Percentiles rank a stretch among this genome's conserved stretches.
Conservation (phyloP, 2,113 vertebrate genomes). For the Tympanuchus pallidicinctus region DNA sequence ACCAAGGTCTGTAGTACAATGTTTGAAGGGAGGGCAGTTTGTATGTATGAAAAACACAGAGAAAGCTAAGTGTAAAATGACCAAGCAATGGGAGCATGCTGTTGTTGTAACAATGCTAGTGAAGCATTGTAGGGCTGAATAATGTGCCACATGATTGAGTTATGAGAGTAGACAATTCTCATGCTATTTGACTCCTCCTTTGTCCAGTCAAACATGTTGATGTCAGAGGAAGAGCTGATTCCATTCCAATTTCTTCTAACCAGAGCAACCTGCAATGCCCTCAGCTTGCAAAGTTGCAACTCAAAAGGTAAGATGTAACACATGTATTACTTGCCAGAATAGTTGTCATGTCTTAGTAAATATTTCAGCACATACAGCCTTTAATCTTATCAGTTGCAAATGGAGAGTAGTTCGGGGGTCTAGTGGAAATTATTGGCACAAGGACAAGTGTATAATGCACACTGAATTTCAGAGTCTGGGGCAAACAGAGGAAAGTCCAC, state of each 20-base stretch:
- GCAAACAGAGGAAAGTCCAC: neutral
- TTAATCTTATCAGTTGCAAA: neutral
- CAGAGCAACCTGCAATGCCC: neutral
- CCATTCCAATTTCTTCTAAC: neutral
- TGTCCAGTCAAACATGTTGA: neutral
- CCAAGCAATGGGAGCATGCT: neutral
- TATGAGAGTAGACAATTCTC: neutral
- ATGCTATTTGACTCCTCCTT: neutral
- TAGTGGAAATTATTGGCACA: neutral
- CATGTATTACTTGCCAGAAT: neutral
- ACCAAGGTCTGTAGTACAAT: neutral
- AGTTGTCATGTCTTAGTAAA: neutral
- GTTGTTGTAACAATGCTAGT: neutral
- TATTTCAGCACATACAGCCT: neutral
- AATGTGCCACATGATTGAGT: neutral
- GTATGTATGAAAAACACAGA: neutral
- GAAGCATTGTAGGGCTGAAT: neutral
- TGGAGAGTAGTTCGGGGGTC: neutral
- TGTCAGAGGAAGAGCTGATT: neutral
- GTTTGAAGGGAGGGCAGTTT: neutral
- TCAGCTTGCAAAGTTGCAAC: neutral
- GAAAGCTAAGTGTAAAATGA: neutral
- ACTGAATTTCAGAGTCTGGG: neutral
- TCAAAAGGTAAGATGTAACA: neutral
- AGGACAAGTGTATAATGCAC: neutral